These are phyloP conservation scores for Paralvinella palmiformis DNA, from an alignment of 1,140 invertebrate genomes.

Conservation along the genomic window DNA sequence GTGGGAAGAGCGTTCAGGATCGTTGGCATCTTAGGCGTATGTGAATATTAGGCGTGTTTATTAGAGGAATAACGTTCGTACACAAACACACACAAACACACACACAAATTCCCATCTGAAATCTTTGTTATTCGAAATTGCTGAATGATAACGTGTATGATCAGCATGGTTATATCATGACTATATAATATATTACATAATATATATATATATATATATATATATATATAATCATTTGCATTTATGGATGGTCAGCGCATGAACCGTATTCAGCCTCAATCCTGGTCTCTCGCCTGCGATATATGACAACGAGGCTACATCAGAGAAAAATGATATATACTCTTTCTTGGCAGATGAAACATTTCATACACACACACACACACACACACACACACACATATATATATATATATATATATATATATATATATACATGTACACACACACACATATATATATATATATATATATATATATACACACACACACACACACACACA, in stretches of 20 bases:
- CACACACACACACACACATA: constrained; percentile 1
- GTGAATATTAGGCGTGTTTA: background rate
- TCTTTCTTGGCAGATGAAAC: too few relatives aligned
- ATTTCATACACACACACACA: background rate
- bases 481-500: background rate
- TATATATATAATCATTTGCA: background rate
- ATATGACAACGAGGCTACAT: too few relatives aligned
- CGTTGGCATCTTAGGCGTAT: background rate
- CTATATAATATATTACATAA: too few relatives aligned
- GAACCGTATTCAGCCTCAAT: too few relatives aligned
- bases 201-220: background rate
- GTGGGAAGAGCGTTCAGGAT: background rate
- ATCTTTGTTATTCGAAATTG: too few relatives aligned
- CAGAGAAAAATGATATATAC: too few relatives aligned
- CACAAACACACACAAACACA: background rate
- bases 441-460: background rate
- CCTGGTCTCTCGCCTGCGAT: too few relatives aligned
- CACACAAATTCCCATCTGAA: background rate
- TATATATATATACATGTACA: background rate
- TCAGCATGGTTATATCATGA: too few relatives aligned
- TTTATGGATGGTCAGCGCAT: background rate
- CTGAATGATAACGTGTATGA: too few relatives aligned
- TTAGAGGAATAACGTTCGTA: background rate
- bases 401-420: background rate
- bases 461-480: background rate